Evolutionary conservation across 30 jellyfish, hydroid and myxozoan species (phyloP), one percentile per base, ranked within the genome.

Genomic region (Euphysa ruthae): DNA sequence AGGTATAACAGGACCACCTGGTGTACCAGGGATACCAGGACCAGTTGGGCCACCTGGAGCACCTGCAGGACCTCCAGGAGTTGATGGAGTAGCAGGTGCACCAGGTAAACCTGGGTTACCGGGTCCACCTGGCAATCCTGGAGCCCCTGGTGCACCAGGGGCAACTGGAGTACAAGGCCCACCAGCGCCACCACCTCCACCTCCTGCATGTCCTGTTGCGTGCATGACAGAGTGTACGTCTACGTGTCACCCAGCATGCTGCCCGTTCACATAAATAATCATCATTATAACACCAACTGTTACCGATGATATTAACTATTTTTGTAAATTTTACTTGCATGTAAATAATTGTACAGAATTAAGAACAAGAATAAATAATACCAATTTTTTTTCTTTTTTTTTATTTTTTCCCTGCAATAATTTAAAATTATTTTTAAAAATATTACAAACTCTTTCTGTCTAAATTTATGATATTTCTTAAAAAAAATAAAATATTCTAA

Each of bases 31-130:
- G 18, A 5, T 46, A 5, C 60, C 60, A 8, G 60, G 60, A 46
- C 60, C 60, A 10, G 28, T 29, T 5, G 60, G 60, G 2, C 60
- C 60, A 2, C 60, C 60, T 46, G 60, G 60, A 46, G 60, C 60
- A 10, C 60, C 60, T 46, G 60, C 60, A n/a, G 60, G 60, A n/a
- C 60, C 60, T 5, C 60, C 60, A n/a, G 60, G 60, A 46, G 23
- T 29, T 5, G 28, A 25, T n/a, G 60, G 60, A 8, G 18, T 46
- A 29, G 7, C 60, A n/a, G 60, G 60, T 46, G 28, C 60, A 8
- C 60, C 60, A 46, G 60, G 60, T 5, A 46, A 46, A 46, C 60
- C 60, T n/a, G 60, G 60, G 23, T n/a, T n/a, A 5, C 60, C 60
- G 2, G 60, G 60, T 46, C 60, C 60, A 8, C 60, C 60, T 2